Percentiles rank a stretch among this genome's conserved stretches.
These are phyloP conservation scores for Leucopsar rothschildi DNA, from an alignment of 2,113 vertebrate species.

Conservation along the genomic window DNA sequence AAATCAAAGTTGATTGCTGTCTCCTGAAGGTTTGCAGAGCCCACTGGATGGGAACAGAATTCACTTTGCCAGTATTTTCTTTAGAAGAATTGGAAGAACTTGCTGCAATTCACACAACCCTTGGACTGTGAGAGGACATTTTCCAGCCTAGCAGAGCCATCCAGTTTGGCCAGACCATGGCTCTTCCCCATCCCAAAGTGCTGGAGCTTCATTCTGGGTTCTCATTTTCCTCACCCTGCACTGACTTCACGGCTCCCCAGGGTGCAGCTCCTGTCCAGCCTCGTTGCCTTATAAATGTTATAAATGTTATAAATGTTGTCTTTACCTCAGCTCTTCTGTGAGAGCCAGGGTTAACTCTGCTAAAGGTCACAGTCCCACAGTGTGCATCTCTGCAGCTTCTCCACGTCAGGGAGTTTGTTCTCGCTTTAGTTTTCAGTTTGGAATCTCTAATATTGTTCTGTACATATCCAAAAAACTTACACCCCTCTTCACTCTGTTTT, in stretches of 20 bases:
- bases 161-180: not conserved
- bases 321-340: slow-evolving; percentile 23
- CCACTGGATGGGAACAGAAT: slow-evolving; percentile 15
- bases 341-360: slow-evolving; percentile 22
- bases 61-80: slow-evolving; percentile 33
- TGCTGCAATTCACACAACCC: not conserved
- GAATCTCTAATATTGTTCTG: not conserved
- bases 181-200: not conserved
- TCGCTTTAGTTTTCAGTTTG: not conserved
- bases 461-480: not conserved
- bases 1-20: slow-evolving; percentile 38
- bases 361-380: slow-evolving; percentile 4
- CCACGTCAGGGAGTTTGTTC: not conserved
- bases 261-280: slow-evolving; percentile 57
- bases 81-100: slow-evolving; percentile 35
- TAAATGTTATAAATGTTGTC: slow-evolving; percentile 2
- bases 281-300: slow-evolving; percentile 31
- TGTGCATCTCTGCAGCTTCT: slow-evolving; percentile 25
- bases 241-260: slow-evolving; percentile 45
- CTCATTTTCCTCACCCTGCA: slow-evolving; percentile 57
- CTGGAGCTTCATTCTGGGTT: slow-evolving; percentile 37
- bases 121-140: not conserved
- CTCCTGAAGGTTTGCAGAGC: slow-evolving; percentile 38
- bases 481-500: not conserved
- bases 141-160: slow-evolving; percentile 31